phyloP scores from a whole-genome alignment of 1,140 invertebrate genomes.

The Plodia interpunctella region DNA sequence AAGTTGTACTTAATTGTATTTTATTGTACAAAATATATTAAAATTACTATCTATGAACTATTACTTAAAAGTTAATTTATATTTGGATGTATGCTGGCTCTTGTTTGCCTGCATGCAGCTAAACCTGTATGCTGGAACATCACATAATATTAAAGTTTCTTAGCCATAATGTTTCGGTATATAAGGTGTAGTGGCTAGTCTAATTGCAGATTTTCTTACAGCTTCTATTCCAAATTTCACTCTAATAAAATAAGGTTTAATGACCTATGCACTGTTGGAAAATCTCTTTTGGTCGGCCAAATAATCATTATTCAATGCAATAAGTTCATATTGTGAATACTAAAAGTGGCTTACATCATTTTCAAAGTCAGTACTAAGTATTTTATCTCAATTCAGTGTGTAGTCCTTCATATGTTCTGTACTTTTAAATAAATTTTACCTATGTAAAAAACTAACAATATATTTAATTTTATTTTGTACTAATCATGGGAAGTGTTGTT shows the following conservation, averaged over 20 bases:
- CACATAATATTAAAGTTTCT: slow-evolving; percentile 63
- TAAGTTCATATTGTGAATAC: slow-evolving; percentile 74
- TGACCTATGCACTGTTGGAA: slow-evolving; percentile 74
- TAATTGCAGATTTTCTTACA: slow-evolving; percentile 77
- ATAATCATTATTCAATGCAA: slow-evolving; percentile 71
- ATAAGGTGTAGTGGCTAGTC: slow-evolving; percentile 75
- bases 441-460: slow-evolving; percentile 78
- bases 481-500: slow-evolving; percentile 78
- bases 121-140: slow-evolving; percentile 74
- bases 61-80: slow-evolving; percentile 73
- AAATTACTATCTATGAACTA: slow-evolving; percentile 76
- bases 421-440: slow-evolving; percentile 77
- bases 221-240: slow-evolving; percentile 75
- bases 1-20: slow-evolving; percentile 79
- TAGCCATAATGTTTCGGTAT: slow-evolving; percentile 75
- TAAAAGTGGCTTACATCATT: slow-evolving; percentile 73
- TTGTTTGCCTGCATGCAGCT: slow-evolving; percentile 68
- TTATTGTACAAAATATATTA: slow-evolving; percentile 79
- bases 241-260: slow-evolving; percentile 68
- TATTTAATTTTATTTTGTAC: slow-evolving; percentile 79
- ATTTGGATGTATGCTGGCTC: slow-evolving; percentile 73
- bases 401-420: slow-evolving; percentile 77
- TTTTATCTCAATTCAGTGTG: slow-evolving; percentile 77
- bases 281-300: slow-evolving; percentile 77
- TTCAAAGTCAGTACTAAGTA: slow-evolving; percentile 73